phyloP scores from a whole-genome alignment of 2,113 vertebrate species.

The Alethe castanea region DNA sequence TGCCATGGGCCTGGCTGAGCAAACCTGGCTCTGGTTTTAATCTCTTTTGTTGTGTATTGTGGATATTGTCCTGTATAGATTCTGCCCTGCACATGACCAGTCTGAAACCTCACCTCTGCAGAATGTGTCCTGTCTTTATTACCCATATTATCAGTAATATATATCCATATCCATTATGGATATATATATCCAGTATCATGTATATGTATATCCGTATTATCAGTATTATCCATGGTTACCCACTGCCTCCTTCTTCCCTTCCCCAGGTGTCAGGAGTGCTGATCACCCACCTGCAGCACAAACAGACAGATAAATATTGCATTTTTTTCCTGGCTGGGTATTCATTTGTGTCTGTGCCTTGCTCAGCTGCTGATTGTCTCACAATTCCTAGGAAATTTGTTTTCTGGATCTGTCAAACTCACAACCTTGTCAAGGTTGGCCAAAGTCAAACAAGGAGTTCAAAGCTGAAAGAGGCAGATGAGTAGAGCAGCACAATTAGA shows the following conservation, averaged over 20 bases:
- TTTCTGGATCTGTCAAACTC: not conserved
- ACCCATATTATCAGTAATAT: too few species aligned
- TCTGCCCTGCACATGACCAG: fast-evolving
- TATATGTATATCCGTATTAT: too few species aligned
- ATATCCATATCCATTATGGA: too few species aligned
- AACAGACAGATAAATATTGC: not conserved
- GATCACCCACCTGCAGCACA: not conserved
- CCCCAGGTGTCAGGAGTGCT: not conserved
- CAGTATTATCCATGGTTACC: not conserved
- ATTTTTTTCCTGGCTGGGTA: not conserved
- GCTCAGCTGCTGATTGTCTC: not conserved
- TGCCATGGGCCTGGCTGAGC: not conserved
- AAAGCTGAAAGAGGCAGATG: not conserved
- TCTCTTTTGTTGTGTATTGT: not conserved
- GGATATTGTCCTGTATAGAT: not conserved
- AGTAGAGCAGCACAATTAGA: not conserved
- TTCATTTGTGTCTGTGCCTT: not conserved
- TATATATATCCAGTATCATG: too few species aligned
- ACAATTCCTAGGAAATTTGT: not conserved
- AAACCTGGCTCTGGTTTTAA: not conserved
- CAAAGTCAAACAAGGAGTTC: not conserved
- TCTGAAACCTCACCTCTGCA: not conserved
- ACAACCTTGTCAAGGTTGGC: not conserved
- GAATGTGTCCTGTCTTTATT: not conserved
- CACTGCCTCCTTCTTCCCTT: not conserved